These are phyloP conservation scores for Drosophila demipolita DNA, from an alignment of 2,888 invertebrate genomes.

Conservation along the genomic window DNA sequence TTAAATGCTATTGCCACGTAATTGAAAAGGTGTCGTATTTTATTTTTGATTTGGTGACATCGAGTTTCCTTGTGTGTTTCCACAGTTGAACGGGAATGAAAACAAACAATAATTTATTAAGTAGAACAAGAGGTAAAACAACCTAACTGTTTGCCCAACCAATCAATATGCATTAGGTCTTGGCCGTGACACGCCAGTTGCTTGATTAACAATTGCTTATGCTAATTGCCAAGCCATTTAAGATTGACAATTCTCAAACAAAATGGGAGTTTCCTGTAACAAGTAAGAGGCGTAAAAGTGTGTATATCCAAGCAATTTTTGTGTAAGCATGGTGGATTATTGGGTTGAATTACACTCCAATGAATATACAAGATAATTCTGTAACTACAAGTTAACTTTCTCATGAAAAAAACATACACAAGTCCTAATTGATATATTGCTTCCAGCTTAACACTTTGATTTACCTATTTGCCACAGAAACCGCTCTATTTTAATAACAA, in stretches of 20 bases:
- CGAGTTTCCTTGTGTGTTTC: background rate
- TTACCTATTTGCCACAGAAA: background rate
- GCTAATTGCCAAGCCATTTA: slow-evolving; percentile 4
- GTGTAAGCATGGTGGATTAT: background rate
- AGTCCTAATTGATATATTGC: background rate
- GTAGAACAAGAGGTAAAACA: background rate
- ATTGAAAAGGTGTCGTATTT: slow-evolving; percentile 54
- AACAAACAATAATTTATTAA: slow-evolving; percentile 56
- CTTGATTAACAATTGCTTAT: slow-evolving; percentile 9
- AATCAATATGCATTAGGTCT: slow-evolving; percentile 62
- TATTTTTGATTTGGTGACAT: slow-evolving; percentile 29
- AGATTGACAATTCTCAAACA: slow-evolving; percentile 7
- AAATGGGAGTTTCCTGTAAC: background rate
- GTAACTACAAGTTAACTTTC: background rate
- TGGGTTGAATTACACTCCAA: background rate
- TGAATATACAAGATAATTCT: background rate
- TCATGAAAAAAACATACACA: background rate
- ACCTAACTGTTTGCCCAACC: slow-evolving; percentile 6
- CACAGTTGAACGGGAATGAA: slow-evolving; percentile 10
- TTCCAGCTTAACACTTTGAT: background rate
- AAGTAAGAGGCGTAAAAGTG: background rate
- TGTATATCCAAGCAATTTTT: background rate
- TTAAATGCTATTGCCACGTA: slow-evolving; percentile 51
- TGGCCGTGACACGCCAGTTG: slow-evolving; percentile 28
- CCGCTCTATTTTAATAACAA: background rate